Evolutionary conservation across 2,797 vertebrate species (phyloP), one percentile per base, ranked within the genome.

Genomic region (Cichlasoma orientale): DNA sequence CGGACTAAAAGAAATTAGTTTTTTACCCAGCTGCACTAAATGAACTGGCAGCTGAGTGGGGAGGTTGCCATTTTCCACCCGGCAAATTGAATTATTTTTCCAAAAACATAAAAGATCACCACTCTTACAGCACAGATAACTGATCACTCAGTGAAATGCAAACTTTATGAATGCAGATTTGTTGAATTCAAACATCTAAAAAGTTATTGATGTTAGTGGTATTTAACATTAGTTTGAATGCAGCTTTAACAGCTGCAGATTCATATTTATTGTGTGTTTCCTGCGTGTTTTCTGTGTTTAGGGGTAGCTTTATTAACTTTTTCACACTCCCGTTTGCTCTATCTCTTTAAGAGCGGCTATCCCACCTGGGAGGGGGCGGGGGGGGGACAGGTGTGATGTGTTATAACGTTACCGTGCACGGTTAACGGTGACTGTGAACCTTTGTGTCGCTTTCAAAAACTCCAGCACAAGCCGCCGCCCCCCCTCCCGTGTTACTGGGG

Each of bases 321-420:
- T 50, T 31, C 44, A 47, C 11, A 16, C 63, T 29, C 4, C 63
- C 61, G 25, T 52, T 31, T 31, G 41, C 11, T 63, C 78, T 90
- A 66, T 90, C 84, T 29, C 91, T 93, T 93, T 94, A 94, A 92
- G 88, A 89, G 75, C 27, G 56, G 86, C 90, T 88, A 68, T 18
- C 18, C 44, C 44, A 92, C 91, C 92, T 92, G 91, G 83, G 84
- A 81, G 56, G 50, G 71, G 16, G 18, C 77, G 61, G 77, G 82
- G 19, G 21, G 79, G 72, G 80, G 76, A 92, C 92, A 93, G 92
- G 92, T 93, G 90, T 79, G 88, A 84, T 72, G 7, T 1, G 41
- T 53, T 16, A 6, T 53, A 77, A 71, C 44, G 25, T 68, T 52
- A 68, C 44, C 18, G 61, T 73, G 77, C 80, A 41, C 25, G 5